These are phyloP conservation scores for Holothuria scabra DNA, from an alignment of 53 echinoderm and acorn worm genomes.

Conservation along the genomic window DNA sequence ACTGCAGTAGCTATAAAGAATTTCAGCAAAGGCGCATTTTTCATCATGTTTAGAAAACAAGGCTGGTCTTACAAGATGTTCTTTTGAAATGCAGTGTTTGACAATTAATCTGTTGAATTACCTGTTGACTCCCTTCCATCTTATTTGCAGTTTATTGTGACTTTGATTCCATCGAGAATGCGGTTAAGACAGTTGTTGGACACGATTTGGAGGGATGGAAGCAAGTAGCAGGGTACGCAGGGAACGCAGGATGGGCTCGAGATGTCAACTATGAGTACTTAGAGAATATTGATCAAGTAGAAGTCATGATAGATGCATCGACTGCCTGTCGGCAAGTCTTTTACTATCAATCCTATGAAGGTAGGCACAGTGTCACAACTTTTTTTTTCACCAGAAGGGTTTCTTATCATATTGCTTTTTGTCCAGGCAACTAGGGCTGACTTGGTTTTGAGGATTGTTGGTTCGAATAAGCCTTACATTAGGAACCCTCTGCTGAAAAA, in stretches of 20 bases:
- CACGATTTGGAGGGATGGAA: conserved; percentile 36
- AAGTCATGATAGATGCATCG: neutral
- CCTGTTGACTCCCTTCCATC: too few species aligned
- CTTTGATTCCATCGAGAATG: conserved; percentile 55
- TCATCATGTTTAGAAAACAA: too few species aligned
- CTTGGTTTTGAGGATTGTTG: too few species aligned
- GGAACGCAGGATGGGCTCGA: conserved; percentile 28
- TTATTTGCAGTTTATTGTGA: conserved; percentile 41
- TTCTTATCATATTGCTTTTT: too few species aligned
- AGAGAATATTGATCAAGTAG: neutral
- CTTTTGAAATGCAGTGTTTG: too few species aligned
- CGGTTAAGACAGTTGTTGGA: conserved; percentile 33
- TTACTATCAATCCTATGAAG: conserved; percentile 17
- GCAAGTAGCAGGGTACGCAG: neutral
- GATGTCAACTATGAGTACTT: conserved; percentile 51
- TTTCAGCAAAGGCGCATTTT: too few species aligned
- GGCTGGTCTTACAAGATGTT: too few species aligned
- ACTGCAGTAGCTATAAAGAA: too few species aligned
- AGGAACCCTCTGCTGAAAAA: too few species aligned
- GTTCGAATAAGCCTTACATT: too few species aligned
- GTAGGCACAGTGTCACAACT: conserved; percentile 19
- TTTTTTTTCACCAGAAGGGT: too few species aligned
- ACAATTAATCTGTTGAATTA: neutral
- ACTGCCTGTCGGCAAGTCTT: conserved; percentile 42
- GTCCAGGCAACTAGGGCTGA: neutral